Evolutionary conservation across 30 jellyfish, hydroid and myxozoan species (phyloP), one percentile per base, ranked within the genome.

Genomic region (Rhopilema esculentum): DNA sequence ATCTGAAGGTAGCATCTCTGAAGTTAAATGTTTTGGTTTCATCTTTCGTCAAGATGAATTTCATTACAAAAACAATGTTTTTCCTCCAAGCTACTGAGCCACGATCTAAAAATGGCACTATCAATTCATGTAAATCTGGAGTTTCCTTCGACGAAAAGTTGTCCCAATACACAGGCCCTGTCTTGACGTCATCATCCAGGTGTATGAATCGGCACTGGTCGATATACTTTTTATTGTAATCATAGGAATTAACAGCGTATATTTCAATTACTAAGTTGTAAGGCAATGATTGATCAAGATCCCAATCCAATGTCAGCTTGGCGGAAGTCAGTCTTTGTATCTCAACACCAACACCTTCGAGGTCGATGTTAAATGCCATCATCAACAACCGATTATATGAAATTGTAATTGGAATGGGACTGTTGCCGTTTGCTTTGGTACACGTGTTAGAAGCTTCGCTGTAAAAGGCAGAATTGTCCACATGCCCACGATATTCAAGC

Each of bases 151-250:
- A 20, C 9, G 16, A 6, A 0, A 49, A 25, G n/a, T 32, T 48
- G 66, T 51, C 87, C 87, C 87, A 76, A 25, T 76, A 52, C 16
- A 76, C 62, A 12, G 87, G 87, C 6, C 87, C 87, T 30, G 76
- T 52, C 62, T 30, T 76, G 6, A 51, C 76, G 30, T 76, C 76
- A 23, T 27, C 76, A 27, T 51, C 72, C 75, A 76, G 23, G 40
- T 48, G 62, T 33, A 20, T 51, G 30, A 21, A 76, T 18, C 87
- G 28, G 30, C 87, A 76, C 32, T 76, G 76, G 16, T 52, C 64
- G 9, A 52, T 12, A 63, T 76, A 76, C 27, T 53, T 76, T 9
- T 27, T 52, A 27, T 76, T 76, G 66, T 76, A 76, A 76, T 76
- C 87, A 31, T 76, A 76, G 2, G 87, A 22, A 16, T 66, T 76